These are phyloP conservation scores for Bombus haemorrhoidalis DNA, from an alignment of 1,140 invertebrate species.

Conservation along the genomic window DNA sequence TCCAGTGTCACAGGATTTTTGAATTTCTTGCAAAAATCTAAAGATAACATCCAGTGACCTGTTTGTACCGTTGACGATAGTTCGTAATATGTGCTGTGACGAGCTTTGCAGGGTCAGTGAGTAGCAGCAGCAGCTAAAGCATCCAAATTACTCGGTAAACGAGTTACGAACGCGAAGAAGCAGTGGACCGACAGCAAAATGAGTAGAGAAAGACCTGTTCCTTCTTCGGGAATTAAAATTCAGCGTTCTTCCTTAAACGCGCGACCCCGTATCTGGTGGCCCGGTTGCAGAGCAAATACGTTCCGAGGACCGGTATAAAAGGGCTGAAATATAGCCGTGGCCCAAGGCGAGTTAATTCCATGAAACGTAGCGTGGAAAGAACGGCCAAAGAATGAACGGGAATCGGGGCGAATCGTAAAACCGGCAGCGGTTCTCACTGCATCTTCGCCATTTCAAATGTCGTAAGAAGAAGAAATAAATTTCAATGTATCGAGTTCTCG, in stretches of 20 bases:
- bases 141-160: neutral
- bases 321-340: conserved; percentile 14
- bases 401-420: conserved; percentile 31
- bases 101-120: no score
- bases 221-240: conserved; percentile 1
- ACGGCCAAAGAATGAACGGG: conserved; percentile 19
- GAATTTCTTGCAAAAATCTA: no score
- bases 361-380: conserved; percentile 29
- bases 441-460: neutral
- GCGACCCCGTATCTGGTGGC: neutral
- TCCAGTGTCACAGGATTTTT: no score
- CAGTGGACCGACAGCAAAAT: neutral
- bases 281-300: conserved; percentile 13
- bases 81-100: no score
- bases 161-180: neutral
- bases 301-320: conserved; percentile 18
- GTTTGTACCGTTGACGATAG: no score
- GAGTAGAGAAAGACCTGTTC: neutral
- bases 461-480: neutral
- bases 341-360: conserved; percentile 37
- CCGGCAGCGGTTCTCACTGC: conserved; percentile 11
- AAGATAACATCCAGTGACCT: no score
- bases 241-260: neutral
- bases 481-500: neutral
- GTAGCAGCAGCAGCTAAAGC: neutral